Conservation (phyloP, 2,888 invertebrate species). For the Blomia tropicalis region DNA sequence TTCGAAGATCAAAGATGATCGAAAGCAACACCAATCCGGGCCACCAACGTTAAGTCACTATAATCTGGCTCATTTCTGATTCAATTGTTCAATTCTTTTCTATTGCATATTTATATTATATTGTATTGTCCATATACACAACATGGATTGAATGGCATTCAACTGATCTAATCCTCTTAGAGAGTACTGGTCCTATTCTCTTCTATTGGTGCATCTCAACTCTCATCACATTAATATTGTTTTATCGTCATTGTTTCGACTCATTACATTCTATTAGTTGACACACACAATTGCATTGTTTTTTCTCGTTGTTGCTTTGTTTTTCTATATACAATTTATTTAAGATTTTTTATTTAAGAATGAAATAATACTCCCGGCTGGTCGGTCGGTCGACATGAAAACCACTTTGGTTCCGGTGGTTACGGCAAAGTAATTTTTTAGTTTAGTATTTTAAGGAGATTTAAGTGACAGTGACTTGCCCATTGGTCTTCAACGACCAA, state of each 20-base stretch:
- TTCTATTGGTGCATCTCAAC: neutral
- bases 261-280: constrained; percentile 3
- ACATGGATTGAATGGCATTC: neutral
- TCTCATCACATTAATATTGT: constrained; percentile 9
- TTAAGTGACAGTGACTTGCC: too few relatives aligned
- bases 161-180: neutral
- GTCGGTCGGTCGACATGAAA: too few relatives aligned
- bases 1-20: constrained; percentile 15
- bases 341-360: too few relatives aligned
- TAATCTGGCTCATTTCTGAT: constrained; percentile 14
- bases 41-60: neutral
- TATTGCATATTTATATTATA: neutral
- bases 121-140: neutral
- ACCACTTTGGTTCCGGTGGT: too few relatives aligned
- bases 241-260: constrained; percentile 13
- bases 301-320: neutral
- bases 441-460: too few relatives aligned
- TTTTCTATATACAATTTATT: neutral
- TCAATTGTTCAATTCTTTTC: neutral
- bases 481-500: too few relatives aligned
- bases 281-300: constrained; percentile 9
- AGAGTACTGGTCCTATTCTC: neutral
- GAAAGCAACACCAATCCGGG: neutral
- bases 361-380: too few relatives aligned
- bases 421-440: too few relatives aligned